Percentiles rank a stretch among this genome's conserved stretches.
Evolutionary conservation across 2,888 invertebrate species (phyloP).

Genomic region (Napeogenes sylphis): DNA sequence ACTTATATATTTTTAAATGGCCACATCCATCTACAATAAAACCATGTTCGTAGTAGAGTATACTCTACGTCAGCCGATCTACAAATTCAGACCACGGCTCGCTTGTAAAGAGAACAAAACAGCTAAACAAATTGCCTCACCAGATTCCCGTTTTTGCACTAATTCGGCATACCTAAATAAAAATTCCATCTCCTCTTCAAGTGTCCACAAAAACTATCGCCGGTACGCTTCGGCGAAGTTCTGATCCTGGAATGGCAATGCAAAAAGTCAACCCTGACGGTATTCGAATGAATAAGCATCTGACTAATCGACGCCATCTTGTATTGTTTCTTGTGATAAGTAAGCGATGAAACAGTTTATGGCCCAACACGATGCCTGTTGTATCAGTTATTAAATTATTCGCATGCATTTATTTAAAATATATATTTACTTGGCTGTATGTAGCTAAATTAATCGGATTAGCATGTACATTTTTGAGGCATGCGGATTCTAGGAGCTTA

Average conservation of each 20-base stretch:
- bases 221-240: constrained; percentile 55
- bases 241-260: constrained; percentile 41
- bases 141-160: constrained; percentile 72
- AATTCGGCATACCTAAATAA: constrained; percentile 79
- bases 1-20: too few relatives aligned
- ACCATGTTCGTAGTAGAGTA: constrained; percentile 33
- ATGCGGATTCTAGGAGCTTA: too few relatives aligned
- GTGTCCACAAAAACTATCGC: constrained; percentile 54
- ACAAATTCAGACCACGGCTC: constrained; percentile 58
- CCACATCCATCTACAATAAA: constrained; percentile 1
- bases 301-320: constrained; percentile 29
- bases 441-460: too few relatives aligned
- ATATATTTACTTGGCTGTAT: too few relatives aligned
- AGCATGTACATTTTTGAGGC: too few relatives aligned
- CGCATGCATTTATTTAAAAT: too few relatives aligned
- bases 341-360: background rate
- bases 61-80: constrained; percentile 46
- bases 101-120: constrained; percentile 68
- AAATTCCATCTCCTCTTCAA: constrained; percentile 71
- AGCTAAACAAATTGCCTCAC: constrained; percentile 72
- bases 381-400: background rate
- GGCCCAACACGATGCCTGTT: background rate
- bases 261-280: constrained; percentile 51
- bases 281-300: constrained; percentile 36
- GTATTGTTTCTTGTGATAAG: constrained; percentile 18